Base-by-base conservation (phyloP, 2,888 invertebrate genomes). In the Caenorhabditis wallacei region DNA sequence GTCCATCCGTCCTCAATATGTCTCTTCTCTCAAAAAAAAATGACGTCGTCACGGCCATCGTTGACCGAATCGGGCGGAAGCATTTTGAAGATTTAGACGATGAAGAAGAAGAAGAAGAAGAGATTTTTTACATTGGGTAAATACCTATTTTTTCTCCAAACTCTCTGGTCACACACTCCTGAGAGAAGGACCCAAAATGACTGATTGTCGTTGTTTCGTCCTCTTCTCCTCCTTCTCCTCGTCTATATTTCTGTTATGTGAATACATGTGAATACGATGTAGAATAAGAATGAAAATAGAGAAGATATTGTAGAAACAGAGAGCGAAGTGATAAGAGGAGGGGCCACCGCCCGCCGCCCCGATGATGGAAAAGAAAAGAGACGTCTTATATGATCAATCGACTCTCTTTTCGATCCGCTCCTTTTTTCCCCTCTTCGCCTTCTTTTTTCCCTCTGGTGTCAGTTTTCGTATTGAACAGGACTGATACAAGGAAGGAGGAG, bases 391-490 rank as follows among this genome's bases (percentile, higher is more conserved):
- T 75, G 75, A 75, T 75, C 75, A 76, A 61, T 76, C 24, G 68
- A 53, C 76, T 48, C 35, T 66, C 59, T 59, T 68, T 76, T 76
- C 66, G 66, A 66, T 76, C 75, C 66, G 51, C 66, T 63, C 37
- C 37, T 53, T 53, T 53, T 11, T 7, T 69, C 46, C 48, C 20
- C 35, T 24, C 22, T 18, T 22, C 22, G 1, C n/a, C 51, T 26
- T n/a, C 46, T 46, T 51, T 35, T 53, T 22, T 16, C 22, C 53
- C 40, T 22, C 57, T 59, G 20, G 37, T 37, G 59, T 61, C 53
- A 71, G 61, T 75, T 75, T 57, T 66, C 57, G 75, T 75, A 64
- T 75, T 51, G 75, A 75, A 75, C 75, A 75, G 75, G 75, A 68
- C 75, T 59, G 69, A 66, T 56, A 56, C 43, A 56, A 48, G 46